Percentiles rank a stretch among this genome's conserved stretches.
Conservation (phyloP, 2,888 invertebrate species). For the Pandemis cinnamomeana region DNA sequence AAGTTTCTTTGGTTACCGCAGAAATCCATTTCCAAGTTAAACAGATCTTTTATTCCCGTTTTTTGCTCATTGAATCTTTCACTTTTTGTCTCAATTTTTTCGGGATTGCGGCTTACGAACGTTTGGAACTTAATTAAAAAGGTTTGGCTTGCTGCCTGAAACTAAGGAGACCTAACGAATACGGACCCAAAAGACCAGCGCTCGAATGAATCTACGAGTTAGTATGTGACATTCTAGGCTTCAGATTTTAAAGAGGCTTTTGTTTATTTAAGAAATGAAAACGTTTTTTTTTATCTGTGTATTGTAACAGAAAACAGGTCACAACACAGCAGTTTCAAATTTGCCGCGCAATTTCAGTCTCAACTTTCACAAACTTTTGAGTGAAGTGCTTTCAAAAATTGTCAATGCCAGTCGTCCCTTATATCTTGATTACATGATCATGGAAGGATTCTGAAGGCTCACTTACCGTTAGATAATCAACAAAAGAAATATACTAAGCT, state of each 20-base stretch:
- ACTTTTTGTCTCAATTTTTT: constrained; percentile 64
- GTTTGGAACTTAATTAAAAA: constrained; percentile 43
- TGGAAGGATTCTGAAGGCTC: background rate
- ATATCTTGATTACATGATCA: background rate
- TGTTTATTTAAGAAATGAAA: too few species aligned
- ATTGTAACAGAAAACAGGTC: too few species aligned
- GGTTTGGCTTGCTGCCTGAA: constrained; percentile 26
- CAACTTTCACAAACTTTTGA: too few species aligned
- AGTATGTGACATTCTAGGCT: background rate
- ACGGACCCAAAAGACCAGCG: background rate
- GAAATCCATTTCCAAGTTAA: constrained; percentile 79
- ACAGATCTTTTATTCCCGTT: constrained; percentile 68
- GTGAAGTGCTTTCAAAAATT: too few species aligned
- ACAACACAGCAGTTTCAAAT: too few species aligned
- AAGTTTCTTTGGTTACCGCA: constrained; percentile 71
- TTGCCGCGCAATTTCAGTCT: too few species aligned
- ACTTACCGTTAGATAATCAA: background rate
- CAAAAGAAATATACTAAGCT: background rate
- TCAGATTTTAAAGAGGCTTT: background rate
- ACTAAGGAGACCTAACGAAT: constrained; percentile 3
- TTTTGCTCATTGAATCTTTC: constrained; percentile 69
- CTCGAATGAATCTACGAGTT: background rate
- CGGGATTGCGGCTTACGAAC: constrained; percentile 51
- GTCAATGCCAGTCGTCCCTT: too few species aligned
- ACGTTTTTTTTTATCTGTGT: too few species aligned